A percentile compares a stretch with the other conserved stretches of the same genome.
Conservation (phyloP, 2,888 invertebrate species). For the Matsumyia berberina region DNA sequence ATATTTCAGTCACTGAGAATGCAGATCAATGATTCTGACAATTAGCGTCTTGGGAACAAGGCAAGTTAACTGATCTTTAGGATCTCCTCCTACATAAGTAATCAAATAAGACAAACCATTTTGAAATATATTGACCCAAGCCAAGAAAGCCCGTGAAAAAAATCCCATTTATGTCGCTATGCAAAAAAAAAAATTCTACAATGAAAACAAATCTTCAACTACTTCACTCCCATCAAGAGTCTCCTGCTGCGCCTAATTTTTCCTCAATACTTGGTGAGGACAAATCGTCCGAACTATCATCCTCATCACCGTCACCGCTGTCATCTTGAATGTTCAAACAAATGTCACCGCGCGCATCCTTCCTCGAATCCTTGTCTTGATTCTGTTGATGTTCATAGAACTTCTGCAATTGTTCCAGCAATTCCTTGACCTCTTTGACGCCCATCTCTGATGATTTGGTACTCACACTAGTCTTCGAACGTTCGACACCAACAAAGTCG, state of each 20-base stretch:
- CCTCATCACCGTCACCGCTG: slow-evolving; percentile 79
- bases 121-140: too few species aligned
- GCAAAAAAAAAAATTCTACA: slow-evolving; percentile 15
- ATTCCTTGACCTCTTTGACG: slow-evolving; percentile 80
- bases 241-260: slow-evolving; percentile 43
- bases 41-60: too few species aligned
- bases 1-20: too few species aligned
- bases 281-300: slow-evolving; percentile 80
- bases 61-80: too few species aligned
- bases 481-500: slow-evolving; percentile 5
- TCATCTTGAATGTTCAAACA: slow-evolving; percentile 71
- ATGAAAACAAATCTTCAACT: neutral
- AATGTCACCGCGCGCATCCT: neutral
- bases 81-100: too few species aligned
- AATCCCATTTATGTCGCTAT: slow-evolving; percentile 15
- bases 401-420: slow-evolving; percentile 59
- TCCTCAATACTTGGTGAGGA: slow-evolving; percentile 77
- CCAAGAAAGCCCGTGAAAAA: neutral
- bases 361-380: slow-evolving; percentile 12
- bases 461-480: slow-evolving; percentile 76
- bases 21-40: too few species aligned
- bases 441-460: slow-evolving; percentile 80
- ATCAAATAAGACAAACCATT: too few species aligned
- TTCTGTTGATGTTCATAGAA: slow-evolving; percentile 52
- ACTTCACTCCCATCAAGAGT: slow-evolving; percentile 19